phyloP scores from a whole-genome alignment of 2,797 vertebrate species.

The Chromis chromis region DNA sequence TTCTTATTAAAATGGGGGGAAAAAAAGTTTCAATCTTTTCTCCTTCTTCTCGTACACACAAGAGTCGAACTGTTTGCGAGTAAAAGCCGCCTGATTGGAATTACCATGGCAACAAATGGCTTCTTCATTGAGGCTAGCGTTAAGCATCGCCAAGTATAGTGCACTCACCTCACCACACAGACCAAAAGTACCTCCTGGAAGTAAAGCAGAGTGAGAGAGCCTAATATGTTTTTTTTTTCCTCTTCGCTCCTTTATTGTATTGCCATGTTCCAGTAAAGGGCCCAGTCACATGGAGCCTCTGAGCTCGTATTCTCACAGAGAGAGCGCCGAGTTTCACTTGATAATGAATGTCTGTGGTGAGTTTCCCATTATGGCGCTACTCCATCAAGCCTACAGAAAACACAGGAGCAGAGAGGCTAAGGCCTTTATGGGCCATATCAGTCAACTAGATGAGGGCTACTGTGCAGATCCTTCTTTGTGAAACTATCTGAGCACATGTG shows the following conservation, averaged over 20 bases:
- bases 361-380: constrained; percentile 84
- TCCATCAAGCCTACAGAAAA: constrained; percentile 81
- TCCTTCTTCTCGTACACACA: neutral
- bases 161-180: constrained; percentile 84
- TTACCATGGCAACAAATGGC: constrained; percentile 83
- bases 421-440: constrained; percentile 73
- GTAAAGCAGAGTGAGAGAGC: constrained; percentile 75
- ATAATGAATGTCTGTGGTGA: constrained; percentile 87
- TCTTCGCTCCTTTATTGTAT: constrained; percentile 80
- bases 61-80: constrained; percentile 43
- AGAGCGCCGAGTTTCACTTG: constrained; percentile 71
- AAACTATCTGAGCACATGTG: constrained; percentile 25
- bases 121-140: constrained; percentile 62
- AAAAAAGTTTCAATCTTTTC: constrained; percentile 11
- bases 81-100: constrained; percentile 70
- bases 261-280: constrained; percentile 86
- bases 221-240: constrained; percentile 74
- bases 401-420: constrained; percentile 63
- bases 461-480: constrained; percentile 46
- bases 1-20: constrained; percentile 8
- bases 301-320: constrained; percentile 73
- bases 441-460: constrained; percentile 61
- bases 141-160: constrained; percentile 67
- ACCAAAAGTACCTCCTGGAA: constrained; percentile 85
- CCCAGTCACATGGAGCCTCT: constrained; percentile 78